Conservation (phyloP, 2,113 vertebrate genomes). For the Hippocampus zosterae region DNA sequence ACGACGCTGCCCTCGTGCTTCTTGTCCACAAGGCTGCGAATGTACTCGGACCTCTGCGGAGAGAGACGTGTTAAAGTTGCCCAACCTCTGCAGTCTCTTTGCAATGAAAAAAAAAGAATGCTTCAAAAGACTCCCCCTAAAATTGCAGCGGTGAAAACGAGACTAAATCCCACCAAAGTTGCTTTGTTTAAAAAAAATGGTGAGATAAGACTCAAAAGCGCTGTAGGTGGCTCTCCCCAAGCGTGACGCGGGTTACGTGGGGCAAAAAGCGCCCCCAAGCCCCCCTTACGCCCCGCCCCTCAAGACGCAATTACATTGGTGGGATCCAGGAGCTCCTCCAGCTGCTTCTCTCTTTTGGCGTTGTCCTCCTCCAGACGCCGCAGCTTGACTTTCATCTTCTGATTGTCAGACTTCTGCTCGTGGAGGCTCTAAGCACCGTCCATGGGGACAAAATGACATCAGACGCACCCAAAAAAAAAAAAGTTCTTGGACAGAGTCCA, state of each 20-base stretch:
- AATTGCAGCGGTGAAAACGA: neutral
- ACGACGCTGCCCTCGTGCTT: slow-evolving; percentile 78
- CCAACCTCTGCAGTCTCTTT: neutral
- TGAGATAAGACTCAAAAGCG: no score
- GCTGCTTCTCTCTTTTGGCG: slow-evolving; percentile 83
- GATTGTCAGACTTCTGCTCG: slow-evolving; percentile 78
- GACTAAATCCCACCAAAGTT: neutral
- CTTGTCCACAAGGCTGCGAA: slow-evolving; percentile 79
- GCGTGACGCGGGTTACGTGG: no score
- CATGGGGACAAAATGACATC: neutral
- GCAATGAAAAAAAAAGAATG: neutral
- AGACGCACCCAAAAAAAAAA: neutral
- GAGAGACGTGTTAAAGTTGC: slow-evolving; percentile 2
- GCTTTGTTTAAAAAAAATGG: neutral
- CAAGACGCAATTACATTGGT: slow-evolving; percentile 64
- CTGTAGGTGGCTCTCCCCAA: no score
- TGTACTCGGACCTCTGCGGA: slow-evolving; percentile 77
- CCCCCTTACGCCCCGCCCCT: no score
- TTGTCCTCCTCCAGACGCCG: slow-evolving; percentile 87
- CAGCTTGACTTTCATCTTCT: slow-evolving; percentile 82
- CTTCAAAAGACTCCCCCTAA: neutral
- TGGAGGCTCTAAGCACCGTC: slow-evolving; percentile 74
- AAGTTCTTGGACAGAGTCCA: no score
- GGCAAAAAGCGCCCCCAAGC: no score
- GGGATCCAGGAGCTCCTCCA: slow-evolving; percentile 85